These are phyloP conservation scores for Yponomeuta sedellus DNA, from an alignment of 2,888 invertebrate species.

Conservation along the genomic window DNA sequence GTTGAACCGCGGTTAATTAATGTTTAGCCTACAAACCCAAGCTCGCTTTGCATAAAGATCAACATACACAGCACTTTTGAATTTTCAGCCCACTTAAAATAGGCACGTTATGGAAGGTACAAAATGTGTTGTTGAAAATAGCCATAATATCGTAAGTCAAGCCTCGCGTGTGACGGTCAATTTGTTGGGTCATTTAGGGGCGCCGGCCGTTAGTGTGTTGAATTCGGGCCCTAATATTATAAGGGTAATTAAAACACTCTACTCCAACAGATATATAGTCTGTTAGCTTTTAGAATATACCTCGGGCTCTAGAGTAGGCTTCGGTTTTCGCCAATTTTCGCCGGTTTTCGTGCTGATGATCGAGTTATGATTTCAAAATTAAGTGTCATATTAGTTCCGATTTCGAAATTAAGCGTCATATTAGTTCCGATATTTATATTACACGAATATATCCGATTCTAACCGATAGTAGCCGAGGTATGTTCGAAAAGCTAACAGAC, in stretches of 20 bases:
- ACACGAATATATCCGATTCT: too few relatives aligned
- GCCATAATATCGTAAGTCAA: constrained; percentile 36
- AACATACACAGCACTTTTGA: not conserved
- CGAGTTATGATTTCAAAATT: too few relatives aligned
- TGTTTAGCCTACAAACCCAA: constrained; percentile 8
- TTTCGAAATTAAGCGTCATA: too few relatives aligned
- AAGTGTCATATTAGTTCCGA: too few relatives aligned
- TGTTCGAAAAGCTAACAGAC: too few relatives aligned
- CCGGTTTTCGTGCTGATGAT: too few relatives aligned
- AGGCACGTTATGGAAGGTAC: not conserved
- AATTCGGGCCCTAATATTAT: constrained; percentile 51
- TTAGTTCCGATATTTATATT: too few relatives aligned
- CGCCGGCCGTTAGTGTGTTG: constrained; percentile 39
- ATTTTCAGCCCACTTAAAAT: not conserved
- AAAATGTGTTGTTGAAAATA: constrained; percentile 25
- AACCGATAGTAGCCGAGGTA: too few relatives aligned
- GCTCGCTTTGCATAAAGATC: constrained; percentile 4
- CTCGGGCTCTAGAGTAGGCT: too few relatives aligned
- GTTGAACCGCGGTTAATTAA: not conserved
- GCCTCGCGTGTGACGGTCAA: constrained; percentile 68
- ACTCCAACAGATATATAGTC: not conserved
- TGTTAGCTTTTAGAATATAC: too few relatives aligned
- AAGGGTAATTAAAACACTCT: constrained; percentile 59
- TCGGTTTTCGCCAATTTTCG: too few relatives aligned
- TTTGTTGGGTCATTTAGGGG: constrained; percentile 68